Evolutionary conservation across 2,888 invertebrate species (phyloP).

Genomic region (Rhodophaea formosa): DNA sequence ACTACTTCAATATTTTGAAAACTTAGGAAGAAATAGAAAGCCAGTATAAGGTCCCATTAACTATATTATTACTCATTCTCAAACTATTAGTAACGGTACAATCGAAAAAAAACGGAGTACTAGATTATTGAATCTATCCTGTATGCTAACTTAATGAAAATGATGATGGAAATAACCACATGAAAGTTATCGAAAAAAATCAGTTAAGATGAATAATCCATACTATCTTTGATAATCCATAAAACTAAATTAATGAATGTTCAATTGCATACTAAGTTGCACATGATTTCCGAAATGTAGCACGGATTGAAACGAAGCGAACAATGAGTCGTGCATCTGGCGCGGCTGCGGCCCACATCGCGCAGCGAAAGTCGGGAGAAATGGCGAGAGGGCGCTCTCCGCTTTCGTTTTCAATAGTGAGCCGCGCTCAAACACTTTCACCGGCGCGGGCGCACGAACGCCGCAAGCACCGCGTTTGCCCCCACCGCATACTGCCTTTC

Average conservation of each 20-base stretch:
- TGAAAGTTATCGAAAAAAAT: too few species aligned
- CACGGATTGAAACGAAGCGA: conserved; percentile 45
- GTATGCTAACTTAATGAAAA: too few species aligned
- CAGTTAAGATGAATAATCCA: too few species aligned
- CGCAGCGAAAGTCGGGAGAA: conserved; percentile 80
- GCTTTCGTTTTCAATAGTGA: conserved; percentile 79
- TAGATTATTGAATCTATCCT: too few species aligned
- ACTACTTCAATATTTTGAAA: too few species aligned
- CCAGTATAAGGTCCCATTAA: too few species aligned
- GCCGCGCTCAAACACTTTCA: conserved; percentile 75
- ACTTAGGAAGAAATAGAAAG: too few species aligned
- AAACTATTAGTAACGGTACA: too few species aligned
- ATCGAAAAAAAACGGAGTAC: too few species aligned
- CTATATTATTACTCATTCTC: too few species aligned
- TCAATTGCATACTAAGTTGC: neutral
- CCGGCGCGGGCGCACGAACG: conserved; percentile 65
- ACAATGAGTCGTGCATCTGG: conserved; percentile 74
- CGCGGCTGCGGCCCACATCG: conserved; percentile 63
- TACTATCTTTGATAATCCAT: conserved; percentile 16
- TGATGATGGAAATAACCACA: too few species aligned
- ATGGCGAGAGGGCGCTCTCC: conserved; percentile 79
- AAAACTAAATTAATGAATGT: neutral
- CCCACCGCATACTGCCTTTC: conserved; percentile 66
- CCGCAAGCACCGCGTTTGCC: conserved; percentile 62
- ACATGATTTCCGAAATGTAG: conserved; percentile 32